A percentile compares a stretch with the other conserved stretches of the same genome.
phyloP scores from a whole-genome alignment of 2,797 vertebrate species.

The Lates japonicus region DNA sequence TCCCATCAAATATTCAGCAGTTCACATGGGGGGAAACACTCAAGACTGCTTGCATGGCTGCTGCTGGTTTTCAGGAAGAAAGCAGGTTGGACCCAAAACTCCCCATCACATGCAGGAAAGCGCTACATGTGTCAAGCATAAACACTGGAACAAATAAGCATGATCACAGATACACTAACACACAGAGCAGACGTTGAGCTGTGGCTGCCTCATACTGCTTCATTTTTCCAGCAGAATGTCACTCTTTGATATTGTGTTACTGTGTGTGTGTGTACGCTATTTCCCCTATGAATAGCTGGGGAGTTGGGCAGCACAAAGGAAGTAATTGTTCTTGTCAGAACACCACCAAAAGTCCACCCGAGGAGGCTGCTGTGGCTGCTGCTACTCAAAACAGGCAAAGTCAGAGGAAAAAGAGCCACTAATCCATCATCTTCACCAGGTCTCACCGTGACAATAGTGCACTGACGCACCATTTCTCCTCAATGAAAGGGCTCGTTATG shows the following conservation, averaged over 20 bases:
- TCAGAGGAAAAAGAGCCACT: slow-evolving; percentile 46
- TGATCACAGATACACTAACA: slow-evolving; percentile 27
- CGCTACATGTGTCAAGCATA: slow-evolving; percentile 48
- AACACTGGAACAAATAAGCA: slow-evolving; percentile 40
- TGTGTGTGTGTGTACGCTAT: slow-evolving; percentile 35
- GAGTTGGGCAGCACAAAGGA: slow-evolving; percentile 77
- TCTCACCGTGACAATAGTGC: slow-evolving; percentile 39
- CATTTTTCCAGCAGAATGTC: slow-evolving; percentile 67
- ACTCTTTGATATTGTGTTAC: slow-evolving; percentile 57
- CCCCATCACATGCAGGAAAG: slow-evolving; percentile 40
- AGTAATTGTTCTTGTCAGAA: slow-evolving; percentile 79
- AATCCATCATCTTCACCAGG: slow-evolving; percentile 62
- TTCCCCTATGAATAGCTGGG: slow-evolving; percentile 70
- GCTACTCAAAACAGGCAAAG: slow-evolving; percentile 52
- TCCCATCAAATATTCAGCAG: slow-evolving; percentile 84
- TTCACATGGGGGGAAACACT: slow-evolving; percentile 65
- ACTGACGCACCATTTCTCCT: slow-evolving; percentile 27
- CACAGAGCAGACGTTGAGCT: slow-evolving; percentile 34
- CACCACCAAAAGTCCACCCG: slow-evolving; percentile 61
- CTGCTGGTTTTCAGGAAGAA: slow-evolving; percentile 51
- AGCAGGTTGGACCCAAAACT: slow-evolving; percentile 62
- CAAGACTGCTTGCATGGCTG: slow-evolving; percentile 52
- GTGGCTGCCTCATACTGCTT: slow-evolving; percentile 53
- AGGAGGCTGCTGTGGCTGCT: slow-evolving; percentile 54
- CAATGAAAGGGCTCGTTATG: slow-evolving; percentile 25